A percentile compares a stretch with the other conserved stretches of the same genome.
Evolutionary conservation across 2,888 invertebrate genomes (phyloP).

Genomic region (Tipula helvola): DNA sequence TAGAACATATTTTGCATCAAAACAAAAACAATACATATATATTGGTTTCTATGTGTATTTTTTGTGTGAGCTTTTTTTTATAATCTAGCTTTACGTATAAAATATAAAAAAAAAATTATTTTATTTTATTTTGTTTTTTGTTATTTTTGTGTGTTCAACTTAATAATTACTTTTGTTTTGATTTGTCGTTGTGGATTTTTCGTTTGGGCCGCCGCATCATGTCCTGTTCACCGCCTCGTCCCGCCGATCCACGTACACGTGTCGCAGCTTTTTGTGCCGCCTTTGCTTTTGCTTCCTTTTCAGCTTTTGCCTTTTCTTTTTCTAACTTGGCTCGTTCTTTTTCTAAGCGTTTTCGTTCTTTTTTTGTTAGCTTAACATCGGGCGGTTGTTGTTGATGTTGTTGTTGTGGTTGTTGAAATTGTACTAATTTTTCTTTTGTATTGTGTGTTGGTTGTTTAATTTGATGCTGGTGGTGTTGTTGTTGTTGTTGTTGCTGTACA

Average conservation of each 20-base stretch:
- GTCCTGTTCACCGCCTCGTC: not conserved
- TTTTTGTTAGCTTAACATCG: not conserved
- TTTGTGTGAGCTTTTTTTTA: not conserved
- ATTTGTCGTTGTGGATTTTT: not conserved
- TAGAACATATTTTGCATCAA: not conserved
- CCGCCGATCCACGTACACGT: not conserved
- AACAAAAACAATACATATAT: conserved; percentile 4
- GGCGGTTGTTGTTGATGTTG: not conserved
- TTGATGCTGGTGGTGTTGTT: not conserved
- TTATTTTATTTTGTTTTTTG: not conserved
- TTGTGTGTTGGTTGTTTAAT: not conserved
- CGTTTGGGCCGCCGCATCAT: not conserved
- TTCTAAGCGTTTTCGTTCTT: not conserved
- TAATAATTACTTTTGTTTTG: conserved; percentile 6
- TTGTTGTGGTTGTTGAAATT: not conserved
- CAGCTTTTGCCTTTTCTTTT: conserved; percentile 7
- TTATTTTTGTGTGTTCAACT: not conserved
- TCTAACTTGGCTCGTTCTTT: not conserved
- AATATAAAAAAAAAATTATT: not conserved
- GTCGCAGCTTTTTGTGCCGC: not conserved
- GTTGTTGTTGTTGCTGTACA: not conserved
- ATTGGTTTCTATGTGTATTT: not conserved
- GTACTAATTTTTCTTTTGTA: not conserved
- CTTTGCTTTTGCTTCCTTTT: not conserved
- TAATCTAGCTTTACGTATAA: not conserved